These are phyloP conservation scores for Philaenus spumarius DNA, from an alignment of 1,140 invertebrate genomes.

Conservation along the genomic window DNA sequence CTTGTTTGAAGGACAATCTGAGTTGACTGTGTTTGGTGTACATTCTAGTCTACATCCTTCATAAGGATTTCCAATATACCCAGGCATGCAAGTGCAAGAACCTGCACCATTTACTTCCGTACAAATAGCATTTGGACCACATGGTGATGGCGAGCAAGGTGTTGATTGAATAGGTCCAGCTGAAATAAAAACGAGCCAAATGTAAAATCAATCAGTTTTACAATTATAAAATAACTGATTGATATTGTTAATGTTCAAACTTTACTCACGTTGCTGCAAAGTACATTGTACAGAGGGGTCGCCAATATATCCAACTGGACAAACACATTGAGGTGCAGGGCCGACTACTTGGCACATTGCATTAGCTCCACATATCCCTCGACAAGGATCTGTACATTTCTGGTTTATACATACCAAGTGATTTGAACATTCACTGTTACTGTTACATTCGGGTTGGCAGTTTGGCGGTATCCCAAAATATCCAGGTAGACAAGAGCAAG, in stretches of 20 bases:
- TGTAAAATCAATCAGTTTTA: too few species aligned
- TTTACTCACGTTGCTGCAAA: constrained; percentile 31
- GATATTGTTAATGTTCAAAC: constrained; percentile 43
- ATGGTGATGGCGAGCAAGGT: constrained; percentile 62
- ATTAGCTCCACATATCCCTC: constrained; percentile 52
- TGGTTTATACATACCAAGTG: constrained; percentile 56
- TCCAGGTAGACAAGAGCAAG: constrained; percentile 54
- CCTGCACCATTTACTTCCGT: constrained; percentile 58
- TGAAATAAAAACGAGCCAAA: constrained; percentile 17
- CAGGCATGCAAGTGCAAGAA: constrained; percentile 55
- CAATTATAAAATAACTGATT: constrained; percentile 57
- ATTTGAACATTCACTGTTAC: constrained; percentile 53
- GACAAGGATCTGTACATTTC: constrained; percentile 61
- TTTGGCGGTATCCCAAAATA: constrained; percentile 55
- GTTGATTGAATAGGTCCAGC: constrained; percentile 27
- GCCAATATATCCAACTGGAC: constrained; percentile 47
- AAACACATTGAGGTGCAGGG: constrained; percentile 56
- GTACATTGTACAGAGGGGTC: constrained; percentile 52
- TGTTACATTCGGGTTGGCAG: constrained; percentile 56
- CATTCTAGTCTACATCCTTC: constrained; percentile 66
- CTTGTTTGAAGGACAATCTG: constrained; percentile 61
- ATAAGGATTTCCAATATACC: constrained; percentile 40
- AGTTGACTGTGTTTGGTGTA: constrained; percentile 47
- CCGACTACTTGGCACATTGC: constrained; percentile 59
- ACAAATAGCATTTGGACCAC: constrained; percentile 61